Base-by-base conservation (phyloP, 2,797 vertebrate species). In the Euphonia xanthogaster region DNA sequence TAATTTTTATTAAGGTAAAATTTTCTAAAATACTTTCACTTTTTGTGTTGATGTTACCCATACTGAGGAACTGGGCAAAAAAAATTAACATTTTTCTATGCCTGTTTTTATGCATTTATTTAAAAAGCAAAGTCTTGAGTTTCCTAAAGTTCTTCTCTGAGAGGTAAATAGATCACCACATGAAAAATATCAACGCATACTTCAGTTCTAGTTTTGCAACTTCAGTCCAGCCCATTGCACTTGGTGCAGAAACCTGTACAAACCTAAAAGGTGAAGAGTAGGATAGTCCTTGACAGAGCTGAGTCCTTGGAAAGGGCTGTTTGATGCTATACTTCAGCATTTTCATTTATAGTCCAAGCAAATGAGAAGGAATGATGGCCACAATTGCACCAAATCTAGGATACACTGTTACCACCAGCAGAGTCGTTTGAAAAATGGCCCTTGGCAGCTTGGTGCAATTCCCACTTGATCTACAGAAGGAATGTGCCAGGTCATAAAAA, bases 251-350 rank as follows among this genome's bases (percentile, higher is more conserved):
- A 77, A 76, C 21, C 33, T 67, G 33, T 55, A 71, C 21, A 74
- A 73, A 22, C 10, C 28, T 33, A 18, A 48, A 58, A 66, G 12
- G 40, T 23, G 33, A 27, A 14, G 50, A 51, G 40, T 1, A 61
- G n/a, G 40, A 21, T 10, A 19, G 37, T 30, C 33, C 45, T 6
- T 63, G n/a, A 10, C 18, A 44, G 33, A 77, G 20, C 6, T 6
- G 2, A 15, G 35, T 61, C 7, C 10, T 65, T 2, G 0, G 47
- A 30, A 61, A 58, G 12, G 7, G n/a, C 48, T 53, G 35, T 20
- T 70, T 30, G 13, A 7, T 35, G 25, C 24, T 33, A 1, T 16
- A 62, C 4, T 0, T 54, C 28, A 8, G n/a, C 10, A 3, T 48
- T 88, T 50, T 50, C n/a, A 27, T 47, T 25, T 63, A 12, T 18